Evolutionary conservation across 2,888 invertebrate genomes (phyloP).

Genomic region (Odontothrips loti): DNA sequence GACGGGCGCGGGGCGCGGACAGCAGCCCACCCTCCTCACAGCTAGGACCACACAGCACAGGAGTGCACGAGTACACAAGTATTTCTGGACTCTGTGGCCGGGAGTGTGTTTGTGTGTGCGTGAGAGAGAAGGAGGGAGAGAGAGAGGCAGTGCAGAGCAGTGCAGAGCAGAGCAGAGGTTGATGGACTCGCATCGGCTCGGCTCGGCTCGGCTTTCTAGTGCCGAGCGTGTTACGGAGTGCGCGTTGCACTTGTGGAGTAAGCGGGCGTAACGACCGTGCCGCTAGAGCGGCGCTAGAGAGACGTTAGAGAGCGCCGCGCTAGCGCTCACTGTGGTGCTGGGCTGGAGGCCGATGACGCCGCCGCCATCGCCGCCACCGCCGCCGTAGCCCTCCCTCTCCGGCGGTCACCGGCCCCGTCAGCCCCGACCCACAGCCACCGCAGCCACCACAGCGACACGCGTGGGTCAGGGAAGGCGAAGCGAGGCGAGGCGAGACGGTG

Average conservation of each 20-base stretch:
- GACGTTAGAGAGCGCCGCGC: not conserved
- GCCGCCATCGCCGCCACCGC: not conserved
- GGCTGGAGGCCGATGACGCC: no score
- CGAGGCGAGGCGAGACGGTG: not conserved
- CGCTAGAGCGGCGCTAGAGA: no score
- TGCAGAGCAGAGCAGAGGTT: not conserved
- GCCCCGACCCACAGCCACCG: not conserved
- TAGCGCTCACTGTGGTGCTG: not conserved
- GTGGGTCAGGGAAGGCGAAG: not conserved
- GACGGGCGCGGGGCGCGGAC: no score
- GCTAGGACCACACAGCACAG: no score
- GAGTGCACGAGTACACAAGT: no score
- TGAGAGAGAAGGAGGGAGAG: not conserved
- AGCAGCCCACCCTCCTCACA: no score
- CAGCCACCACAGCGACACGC: not conserved
- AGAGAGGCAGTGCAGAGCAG: not conserved
- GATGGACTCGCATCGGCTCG: not conserved
- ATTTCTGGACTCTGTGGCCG: no score
- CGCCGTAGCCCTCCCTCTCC: not conserved
- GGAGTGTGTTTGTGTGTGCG: not conserved
- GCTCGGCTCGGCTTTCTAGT: not conserved
- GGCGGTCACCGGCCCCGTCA: not conserved
- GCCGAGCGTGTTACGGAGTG: not conserved
- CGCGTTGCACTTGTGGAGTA: not conserved
- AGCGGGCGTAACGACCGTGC: conserved; percentile 8